Evolutionary conservation across 2,113 vertebrate genomes (phyloP).

Genomic region (Probosciger aterrimus): DNA sequence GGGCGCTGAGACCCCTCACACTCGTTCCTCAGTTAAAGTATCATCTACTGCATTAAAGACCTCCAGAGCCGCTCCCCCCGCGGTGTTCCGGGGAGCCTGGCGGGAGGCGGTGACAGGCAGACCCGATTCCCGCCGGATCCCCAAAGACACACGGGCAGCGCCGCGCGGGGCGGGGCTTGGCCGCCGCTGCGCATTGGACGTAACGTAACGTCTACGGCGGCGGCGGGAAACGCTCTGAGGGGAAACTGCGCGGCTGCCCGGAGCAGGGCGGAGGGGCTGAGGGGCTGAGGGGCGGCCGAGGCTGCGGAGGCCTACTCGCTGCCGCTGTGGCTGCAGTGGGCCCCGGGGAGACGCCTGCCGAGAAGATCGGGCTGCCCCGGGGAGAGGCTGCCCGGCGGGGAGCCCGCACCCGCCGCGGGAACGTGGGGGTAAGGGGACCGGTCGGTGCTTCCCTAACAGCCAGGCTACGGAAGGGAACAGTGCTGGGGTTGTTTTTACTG

Average conservation of each 20-base stretch:
- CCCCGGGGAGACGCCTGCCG: neutral
- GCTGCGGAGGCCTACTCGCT: neutral
- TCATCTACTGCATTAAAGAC: fast-evolving
- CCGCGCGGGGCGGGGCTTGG: neutral
- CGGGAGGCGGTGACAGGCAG: too few relatives aligned
- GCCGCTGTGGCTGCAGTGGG: fast-evolving
- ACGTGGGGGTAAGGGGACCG: too few relatives aligned
- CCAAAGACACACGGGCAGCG: too few relatives aligned
- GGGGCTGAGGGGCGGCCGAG: neutral
- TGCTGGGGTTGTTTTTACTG: too few relatives aligned
- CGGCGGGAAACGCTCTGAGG: neutral
- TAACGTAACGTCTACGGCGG: neutral
- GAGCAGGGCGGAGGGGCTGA: too few relatives aligned
- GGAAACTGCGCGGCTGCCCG: neutral
- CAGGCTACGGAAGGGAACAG: fast-evolving
- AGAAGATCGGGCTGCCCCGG: neutral
- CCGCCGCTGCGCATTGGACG: neutral
- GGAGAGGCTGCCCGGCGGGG: neutral
- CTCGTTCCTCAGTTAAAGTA: too few relatives aligned
- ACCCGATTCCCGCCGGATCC: too few relatives aligned
- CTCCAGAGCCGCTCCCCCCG: neutral
- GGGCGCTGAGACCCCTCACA: fast-evolving
- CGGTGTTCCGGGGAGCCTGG: too few relatives aligned
- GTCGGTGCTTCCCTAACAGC: fast-evolving
- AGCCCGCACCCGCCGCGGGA: too few relatives aligned